Evolutionary conservation across 2,888 invertebrate species (phyloP).

Genomic region (Melieria crassipennis): DNA sequence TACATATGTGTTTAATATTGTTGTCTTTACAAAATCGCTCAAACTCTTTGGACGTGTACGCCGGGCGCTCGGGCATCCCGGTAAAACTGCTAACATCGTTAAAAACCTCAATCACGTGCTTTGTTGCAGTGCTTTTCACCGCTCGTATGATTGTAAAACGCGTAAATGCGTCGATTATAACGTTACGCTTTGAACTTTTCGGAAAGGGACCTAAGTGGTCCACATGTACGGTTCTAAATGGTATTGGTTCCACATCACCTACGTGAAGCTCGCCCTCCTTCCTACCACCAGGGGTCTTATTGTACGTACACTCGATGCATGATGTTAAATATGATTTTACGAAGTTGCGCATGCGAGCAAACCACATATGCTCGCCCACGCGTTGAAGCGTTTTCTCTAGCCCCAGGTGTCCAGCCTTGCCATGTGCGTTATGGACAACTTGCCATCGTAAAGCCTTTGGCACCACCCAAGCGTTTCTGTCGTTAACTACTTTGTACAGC

Average conservation of each 20-base stretch:
- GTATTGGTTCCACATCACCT: constrained; percentile 20
- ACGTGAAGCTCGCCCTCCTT: constrained; percentile 31
- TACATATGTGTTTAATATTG: too few species aligned
- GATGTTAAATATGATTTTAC: constrained; percentile 57
- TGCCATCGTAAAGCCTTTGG: constrained; percentile 22
- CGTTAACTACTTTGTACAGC: constrained; percentile 38
- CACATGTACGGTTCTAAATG: constrained; percentile 20
- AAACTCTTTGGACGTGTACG: too few species aligned
- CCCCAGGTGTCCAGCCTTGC: constrained; percentile 40
- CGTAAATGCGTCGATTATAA: constrained; percentile 32
- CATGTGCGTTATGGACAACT: constrained; percentile 32
- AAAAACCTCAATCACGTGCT: constrained; percentile 16
- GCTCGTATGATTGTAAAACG: background rate
- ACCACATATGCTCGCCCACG: constrained; percentile 58
- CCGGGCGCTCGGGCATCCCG: too few species aligned
- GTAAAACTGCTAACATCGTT: too few species aligned
- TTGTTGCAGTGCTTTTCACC: constrained; percentile 16
- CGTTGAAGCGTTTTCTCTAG: constrained; percentile 46
- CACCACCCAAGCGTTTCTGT: constrained; percentile 32
- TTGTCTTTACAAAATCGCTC: too few species aligned
- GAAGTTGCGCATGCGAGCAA: constrained; percentile 57
- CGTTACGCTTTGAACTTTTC: constrained; percentile 30
- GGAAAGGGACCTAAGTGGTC: constrained; percentile 36
- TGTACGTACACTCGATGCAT: constrained; percentile 52
- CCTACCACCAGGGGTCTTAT: constrained; percentile 45